Conservation (phyloP, 2,113 vertebrate species). For the Chaetodon auriga region DNA sequence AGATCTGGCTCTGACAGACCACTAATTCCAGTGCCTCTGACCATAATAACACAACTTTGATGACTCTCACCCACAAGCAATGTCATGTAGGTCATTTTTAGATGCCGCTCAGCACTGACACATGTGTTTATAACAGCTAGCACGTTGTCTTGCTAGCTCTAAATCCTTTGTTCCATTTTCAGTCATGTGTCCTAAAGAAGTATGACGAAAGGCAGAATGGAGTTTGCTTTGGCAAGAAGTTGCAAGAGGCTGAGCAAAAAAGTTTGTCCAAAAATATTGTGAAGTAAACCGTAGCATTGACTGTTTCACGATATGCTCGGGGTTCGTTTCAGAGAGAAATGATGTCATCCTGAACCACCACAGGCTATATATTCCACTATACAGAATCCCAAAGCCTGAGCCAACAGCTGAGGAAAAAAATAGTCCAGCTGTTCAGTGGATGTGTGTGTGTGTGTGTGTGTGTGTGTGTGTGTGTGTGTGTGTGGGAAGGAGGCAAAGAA, state of each 20-base stretch:
- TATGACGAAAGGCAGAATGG: not conserved
- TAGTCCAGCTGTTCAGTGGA: slow-evolving; percentile 63
- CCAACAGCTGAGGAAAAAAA: slow-evolving; percentile 63
- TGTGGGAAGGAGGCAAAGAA: slow-evolving; percentile 1
- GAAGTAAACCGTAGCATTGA: not conserved
- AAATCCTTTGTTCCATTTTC: slow-evolving; percentile 22
- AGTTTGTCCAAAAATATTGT: not conserved
- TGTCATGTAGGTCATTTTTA: slow-evolving; percentile 16
- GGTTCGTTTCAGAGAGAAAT: slow-evolving; percentile 27
- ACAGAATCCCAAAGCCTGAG: slow-evolving; percentile 37
- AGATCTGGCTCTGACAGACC: slow-evolving; percentile 19
- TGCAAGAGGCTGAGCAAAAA: not conserved
- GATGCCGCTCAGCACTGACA: slow-evolving; percentile 16
- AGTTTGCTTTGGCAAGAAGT: slow-evolving; percentile 31
- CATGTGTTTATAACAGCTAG: not conserved
- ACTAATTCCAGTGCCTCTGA: slow-evolving; percentile 55
- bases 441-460: slow-evolving; percentile 8
- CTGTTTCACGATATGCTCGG: not conserved
- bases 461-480: slow-evolving; percentile 12
- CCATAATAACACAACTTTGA: slow-evolving; percentile 54
- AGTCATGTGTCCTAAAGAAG: not conserved
- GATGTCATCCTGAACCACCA: slow-evolving; percentile 53
- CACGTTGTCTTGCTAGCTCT: not conserved
- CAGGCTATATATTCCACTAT: slow-evolving; percentile 52
- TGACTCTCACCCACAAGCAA: slow-evolving; percentile 23